phyloP scores from a whole-genome alignment of 2,888 invertebrate genomes.

The Priocnemis perturbator region DNA sequence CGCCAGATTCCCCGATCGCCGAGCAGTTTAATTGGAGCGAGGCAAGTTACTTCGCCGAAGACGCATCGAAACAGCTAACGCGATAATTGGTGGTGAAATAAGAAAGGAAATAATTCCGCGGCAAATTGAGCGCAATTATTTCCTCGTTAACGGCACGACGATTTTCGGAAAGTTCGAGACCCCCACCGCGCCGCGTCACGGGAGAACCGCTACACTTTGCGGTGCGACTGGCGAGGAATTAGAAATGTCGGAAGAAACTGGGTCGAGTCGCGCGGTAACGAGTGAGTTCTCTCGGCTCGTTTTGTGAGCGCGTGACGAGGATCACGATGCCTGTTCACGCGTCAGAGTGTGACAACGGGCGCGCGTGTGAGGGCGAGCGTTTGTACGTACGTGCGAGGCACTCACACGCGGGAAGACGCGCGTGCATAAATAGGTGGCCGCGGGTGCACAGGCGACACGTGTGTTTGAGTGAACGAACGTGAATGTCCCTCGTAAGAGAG shows the following conservation, averaged over 20 bases:
- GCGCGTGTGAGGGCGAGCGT: too few relatives aligned
- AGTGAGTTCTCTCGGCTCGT: slow-evolving; percentile 25
- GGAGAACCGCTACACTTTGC: too few relatives aligned
- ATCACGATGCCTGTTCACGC: slow-evolving; percentile 37
- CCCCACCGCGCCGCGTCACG: background rate
- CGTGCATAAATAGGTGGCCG: slow-evolving; percentile 15
- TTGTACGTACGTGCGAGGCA: slow-evolving; percentile 3
- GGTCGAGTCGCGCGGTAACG: slow-evolving; percentile 24
- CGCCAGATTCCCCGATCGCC: background rate
- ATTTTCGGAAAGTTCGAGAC: background rate
- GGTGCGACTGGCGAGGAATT: slow-evolving; percentile 14
- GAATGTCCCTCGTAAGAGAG: slow-evolving; percentile 44
- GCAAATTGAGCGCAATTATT: too few relatives aligned
- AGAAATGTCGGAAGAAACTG: slow-evolving; percentile 27
- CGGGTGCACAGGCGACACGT: slow-evolving; percentile 14
- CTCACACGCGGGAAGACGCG: slow-evolving; percentile 26
- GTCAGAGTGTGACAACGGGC: slow-evolving; percentile 14
- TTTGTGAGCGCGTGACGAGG: slow-evolving; percentile 41
- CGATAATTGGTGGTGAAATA: too few relatives aligned
- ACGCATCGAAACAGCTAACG: too few relatives aligned
- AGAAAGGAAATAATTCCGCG: too few relatives aligned
- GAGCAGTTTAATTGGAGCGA: too few relatives aligned
- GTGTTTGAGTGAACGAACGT: slow-evolving; percentile 44
- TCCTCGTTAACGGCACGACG: too few relatives aligned
- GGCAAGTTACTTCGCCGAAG: too few relatives aligned